These are phyloP conservation scores for Dicranocentrus wangi DNA, from an alignment of 2,888 invertebrate genomes.

Conservation along the genomic window DNA sequence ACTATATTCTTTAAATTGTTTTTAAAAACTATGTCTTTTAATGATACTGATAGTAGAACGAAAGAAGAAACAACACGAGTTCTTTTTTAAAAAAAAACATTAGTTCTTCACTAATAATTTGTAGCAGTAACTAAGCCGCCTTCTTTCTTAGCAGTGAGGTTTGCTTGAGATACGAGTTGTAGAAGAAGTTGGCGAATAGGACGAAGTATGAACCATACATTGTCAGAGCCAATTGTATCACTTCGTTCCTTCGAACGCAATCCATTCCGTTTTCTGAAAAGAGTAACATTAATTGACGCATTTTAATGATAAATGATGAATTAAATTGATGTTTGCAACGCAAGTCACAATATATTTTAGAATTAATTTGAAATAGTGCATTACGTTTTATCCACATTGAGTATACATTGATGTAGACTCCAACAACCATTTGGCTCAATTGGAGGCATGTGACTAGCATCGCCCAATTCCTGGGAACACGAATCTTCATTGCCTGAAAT, in stretches of 20 bases:
- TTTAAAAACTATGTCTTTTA: conserved; percentile 25
- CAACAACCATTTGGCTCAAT: conserved; percentile 72
- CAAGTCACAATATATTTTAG: no score
- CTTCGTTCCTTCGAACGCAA: conserved; percentile 76
- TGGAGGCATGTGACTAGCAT: conserved; percentile 72
- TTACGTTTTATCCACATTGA: conserved; percentile 71
- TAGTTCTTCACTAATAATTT: neutral
- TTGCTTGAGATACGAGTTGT: conserved; percentile 83
- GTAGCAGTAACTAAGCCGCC: conserved; percentile 45
- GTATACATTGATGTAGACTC: conserved; percentile 72
- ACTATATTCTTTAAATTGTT: neutral
- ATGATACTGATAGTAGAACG: conserved; percentile 20
- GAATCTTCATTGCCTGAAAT: conserved; percentile 68
- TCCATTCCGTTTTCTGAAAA: conserved; percentile 58
- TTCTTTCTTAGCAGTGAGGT: conserved; percentile 49
- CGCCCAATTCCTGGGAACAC: conserved; percentile 69
- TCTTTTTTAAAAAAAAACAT: neutral
- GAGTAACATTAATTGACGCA: no score
- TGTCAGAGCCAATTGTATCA: conserved; percentile 89
- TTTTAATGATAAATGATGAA: neutral
- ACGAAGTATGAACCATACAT: conserved; percentile 97
- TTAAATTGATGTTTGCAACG: neutral
- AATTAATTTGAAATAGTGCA: neutral
- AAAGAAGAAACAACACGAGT: conserved; percentile 4
- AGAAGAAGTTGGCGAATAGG: conserved; percentile 94